Evolutionary conservation across 2,797 vertebrate genomes (phyloP).

Genomic region (Petrocephalus schoutedeni): DNA sequence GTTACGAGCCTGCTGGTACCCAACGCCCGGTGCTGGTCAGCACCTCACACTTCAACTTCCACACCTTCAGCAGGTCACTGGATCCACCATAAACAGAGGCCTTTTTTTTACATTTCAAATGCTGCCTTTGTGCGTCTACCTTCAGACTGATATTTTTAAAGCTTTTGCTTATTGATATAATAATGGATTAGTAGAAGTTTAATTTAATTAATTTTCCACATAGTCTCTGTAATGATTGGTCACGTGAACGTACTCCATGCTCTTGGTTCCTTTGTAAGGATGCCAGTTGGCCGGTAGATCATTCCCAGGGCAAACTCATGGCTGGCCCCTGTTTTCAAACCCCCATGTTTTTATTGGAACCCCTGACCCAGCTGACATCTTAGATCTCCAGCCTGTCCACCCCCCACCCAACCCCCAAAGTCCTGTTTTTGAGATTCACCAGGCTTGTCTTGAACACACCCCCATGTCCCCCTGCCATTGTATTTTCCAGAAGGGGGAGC

Average conservation of each 20-base stretch:
- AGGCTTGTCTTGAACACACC: not conserved
- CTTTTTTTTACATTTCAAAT: not conserved
- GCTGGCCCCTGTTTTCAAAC: not conserved
- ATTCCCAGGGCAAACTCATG: not conserved
- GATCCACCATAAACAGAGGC: not conserved
- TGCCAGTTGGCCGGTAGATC: not conserved
- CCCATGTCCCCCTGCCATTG: not conserved
- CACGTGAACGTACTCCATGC: not conserved
- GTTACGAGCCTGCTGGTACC: not conserved
- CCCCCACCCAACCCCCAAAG: not conserved
- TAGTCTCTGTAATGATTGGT: not conserved
- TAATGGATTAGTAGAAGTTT: not conserved
- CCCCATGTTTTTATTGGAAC: not conserved
- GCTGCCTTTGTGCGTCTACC: not conserved
- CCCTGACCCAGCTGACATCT: not conserved
- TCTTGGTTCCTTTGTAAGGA: not conserved
- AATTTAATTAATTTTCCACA: not conserved
- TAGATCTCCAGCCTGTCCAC: not conserved
- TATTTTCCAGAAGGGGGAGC: not conserved
- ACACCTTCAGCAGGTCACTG: not conserved
- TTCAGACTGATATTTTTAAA: not conserved
- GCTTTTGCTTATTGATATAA: not conserved
- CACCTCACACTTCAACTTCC: not conserved
- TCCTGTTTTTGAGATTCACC: not conserved
- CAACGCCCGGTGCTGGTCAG: not conserved